Percentiles rank a stretch among this genome's conserved stretches.
phyloP scores from a whole-genome alignment of 1,140 invertebrate genomes.

The Drosophila truncata region DNA sequence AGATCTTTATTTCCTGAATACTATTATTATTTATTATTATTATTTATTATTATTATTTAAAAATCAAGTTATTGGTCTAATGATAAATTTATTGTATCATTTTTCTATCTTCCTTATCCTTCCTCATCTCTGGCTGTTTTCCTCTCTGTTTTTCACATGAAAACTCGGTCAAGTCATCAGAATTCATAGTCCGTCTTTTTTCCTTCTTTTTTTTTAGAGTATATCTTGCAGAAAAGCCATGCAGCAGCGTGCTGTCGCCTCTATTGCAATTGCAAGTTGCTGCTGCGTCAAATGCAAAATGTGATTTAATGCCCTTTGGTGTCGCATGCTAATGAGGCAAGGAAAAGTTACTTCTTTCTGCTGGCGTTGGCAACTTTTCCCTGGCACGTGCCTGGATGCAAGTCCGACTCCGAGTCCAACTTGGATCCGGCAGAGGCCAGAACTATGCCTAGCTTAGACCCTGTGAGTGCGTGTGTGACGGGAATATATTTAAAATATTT shows the following conservation, averaged over 20 bases:
- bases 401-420: slow-evolving; percentile 36
- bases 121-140: slow-evolving; percentile 19
- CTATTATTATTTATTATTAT: too few species aligned
- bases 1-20: neutral
- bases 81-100: neutral
- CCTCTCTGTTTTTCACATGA: slow-evolving; percentile 35
- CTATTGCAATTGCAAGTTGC: slow-evolving; percentile 59
- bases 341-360: slow-evolving; percentile 56
- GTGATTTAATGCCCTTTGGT: slow-evolving; percentile 63
- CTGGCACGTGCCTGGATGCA: slow-evolving; percentile 48
- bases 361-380: slow-evolving; percentile 48
- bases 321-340: slow-evolving; percentile 60
- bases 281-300: slow-evolving; percentile 61
- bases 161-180: slow-evolving; percentile 58
- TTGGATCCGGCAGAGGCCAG: slow-evolving; percentile 7
- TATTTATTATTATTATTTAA: too few species aligned
- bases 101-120: neutral
- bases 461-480: slow-evolving; percentile 26
- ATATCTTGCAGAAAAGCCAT: slow-evolving; percentile 25
- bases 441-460: slow-evolving; percentile 29
- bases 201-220: slow-evolving; percentile 32
- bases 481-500: slow-evolving; percentile 48
- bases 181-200: slow-evolving; percentile 52
- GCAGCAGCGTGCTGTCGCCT: neutral
- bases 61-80: neutral